phyloP scores from a whole-genome alignment of 2,113 vertebrate species.

The Ochotona princeps region DNA sequence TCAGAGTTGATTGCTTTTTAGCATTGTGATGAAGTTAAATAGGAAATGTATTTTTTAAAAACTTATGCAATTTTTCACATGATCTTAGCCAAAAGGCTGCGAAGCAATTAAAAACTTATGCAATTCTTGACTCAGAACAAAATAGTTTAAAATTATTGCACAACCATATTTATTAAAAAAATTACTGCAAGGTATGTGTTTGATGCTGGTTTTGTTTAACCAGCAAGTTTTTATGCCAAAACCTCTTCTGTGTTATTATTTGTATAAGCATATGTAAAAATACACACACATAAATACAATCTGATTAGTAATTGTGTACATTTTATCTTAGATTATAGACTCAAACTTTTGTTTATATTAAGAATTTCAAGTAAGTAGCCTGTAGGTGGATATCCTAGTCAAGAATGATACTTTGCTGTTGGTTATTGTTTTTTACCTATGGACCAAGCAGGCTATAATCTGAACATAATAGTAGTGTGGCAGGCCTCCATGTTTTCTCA shows the following conservation, averaged over 20 bases:
- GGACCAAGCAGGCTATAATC: slow-evolving; percentile 35
- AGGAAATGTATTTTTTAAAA: background rate
- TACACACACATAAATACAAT: background rate
- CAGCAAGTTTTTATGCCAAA: background rate
- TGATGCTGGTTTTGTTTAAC: background rate
- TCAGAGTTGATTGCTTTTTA: background rate
- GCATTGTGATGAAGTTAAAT: background rate
- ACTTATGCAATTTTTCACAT: too few relatives aligned
- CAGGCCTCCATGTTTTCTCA: slow-evolving; percentile 48
- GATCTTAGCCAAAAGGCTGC: too few relatives aligned
- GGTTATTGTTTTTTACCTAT: background rate
- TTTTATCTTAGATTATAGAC: background rate
- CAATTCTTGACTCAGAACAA: background rate
- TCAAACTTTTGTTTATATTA: background rate
- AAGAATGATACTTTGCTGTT: background rate
- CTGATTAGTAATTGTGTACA: background rate
- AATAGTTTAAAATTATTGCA: background rate
- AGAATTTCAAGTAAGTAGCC: background rate
- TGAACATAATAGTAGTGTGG: background rate
- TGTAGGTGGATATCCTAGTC: background rate
- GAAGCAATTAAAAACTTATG: background rate
- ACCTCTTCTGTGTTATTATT: background rate
- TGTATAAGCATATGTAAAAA: background rate
- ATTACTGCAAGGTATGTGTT: too few relatives aligned
- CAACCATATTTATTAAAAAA: background rate